These are phyloP conservation scores for Columba livia DNA, from an alignment of 2,113 vertebrate species.

Conservation along the genomic window DNA sequence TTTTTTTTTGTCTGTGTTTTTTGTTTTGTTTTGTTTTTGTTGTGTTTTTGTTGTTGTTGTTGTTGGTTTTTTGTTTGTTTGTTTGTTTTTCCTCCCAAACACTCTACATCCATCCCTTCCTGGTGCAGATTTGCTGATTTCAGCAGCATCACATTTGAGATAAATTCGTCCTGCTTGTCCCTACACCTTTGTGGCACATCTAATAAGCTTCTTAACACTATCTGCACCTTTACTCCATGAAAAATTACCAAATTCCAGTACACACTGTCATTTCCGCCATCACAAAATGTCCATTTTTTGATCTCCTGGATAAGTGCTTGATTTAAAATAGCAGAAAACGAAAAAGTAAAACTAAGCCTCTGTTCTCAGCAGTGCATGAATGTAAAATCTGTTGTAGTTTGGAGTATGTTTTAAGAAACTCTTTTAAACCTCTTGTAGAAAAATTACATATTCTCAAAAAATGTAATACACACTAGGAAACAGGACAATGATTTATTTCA, in stretches of 20 bases:
- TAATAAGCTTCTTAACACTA: background rate
- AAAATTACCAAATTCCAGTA: constrained; percentile 18
- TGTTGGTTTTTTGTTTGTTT: too few species aligned
- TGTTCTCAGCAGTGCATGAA: constrained; percentile 36
- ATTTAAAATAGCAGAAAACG: constrained; percentile 64
- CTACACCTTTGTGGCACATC: background rate
- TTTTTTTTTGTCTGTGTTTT: too few species aligned
- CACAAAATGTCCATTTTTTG: constrained; percentile 50
- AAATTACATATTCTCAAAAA: constrained; percentile 60
- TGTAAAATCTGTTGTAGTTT: constrained; percentile 62
- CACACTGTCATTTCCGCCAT: background rate
- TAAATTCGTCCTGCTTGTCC: background rate
- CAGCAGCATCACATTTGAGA: background rate
- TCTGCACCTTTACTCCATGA: background rate
- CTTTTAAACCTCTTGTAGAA: constrained; percentile 45
- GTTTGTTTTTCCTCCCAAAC: too few species aligned
- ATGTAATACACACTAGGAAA: constrained; percentile 32
- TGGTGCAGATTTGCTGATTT: background rate
- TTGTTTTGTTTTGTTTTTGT: too few species aligned
- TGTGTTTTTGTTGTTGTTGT: background rate
- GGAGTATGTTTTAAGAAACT: constrained; percentile 57
- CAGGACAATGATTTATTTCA: constrained; percentile 51
- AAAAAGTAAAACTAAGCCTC: constrained; percentile 58
- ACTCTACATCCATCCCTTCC: background rate
- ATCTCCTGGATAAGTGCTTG: constrained; percentile 56